Base-by-base conservation (phyloP, 2,888 invertebrate genomes). In the Drosophila villosipedis region DNA sequence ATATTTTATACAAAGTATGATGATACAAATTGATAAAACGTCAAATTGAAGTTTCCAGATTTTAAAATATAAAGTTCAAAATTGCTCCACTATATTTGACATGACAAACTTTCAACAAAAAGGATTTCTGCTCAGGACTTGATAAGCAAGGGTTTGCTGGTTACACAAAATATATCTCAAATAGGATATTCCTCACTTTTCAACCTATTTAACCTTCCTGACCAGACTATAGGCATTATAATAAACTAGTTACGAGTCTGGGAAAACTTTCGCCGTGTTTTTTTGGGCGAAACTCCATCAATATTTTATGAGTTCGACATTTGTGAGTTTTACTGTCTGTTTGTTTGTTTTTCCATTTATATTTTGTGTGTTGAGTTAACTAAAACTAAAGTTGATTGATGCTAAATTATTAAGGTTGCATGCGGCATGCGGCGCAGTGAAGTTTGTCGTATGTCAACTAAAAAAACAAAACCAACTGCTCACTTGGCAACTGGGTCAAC, bases 341-440 rank as follows among this genome's bases (percentile, higher is more conserved):
- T 35, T 41, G 58, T 72, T 69, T 77, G 71, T 69, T 64, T 73
- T 43, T 50, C 10, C 16, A 10, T 19, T 37, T 19, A 0, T 25
- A 22, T 19, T 61, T 49, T 53, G 10, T 39, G 67, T 61, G 35
- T 47, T 33, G 43, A 53, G 83, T 76, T 82, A 49, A 68, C 43
- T 25, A 50, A 47, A 71, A 62, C 39, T 65, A 50, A 72, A 84
- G 73, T 82, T 82, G 73, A 73, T 47, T 80, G 86, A 75, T 71
- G 76, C 82, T 86, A 77, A 88, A 86, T 86, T 77, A 89, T 85
- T 84, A 65, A 86, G 77, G 81, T 83, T 77, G 75, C 88, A 81
- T 80, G 80, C 59, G 70, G 65, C 73, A 50, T 57, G 43, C 33
- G 63, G 57, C 73, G 63, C 19, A 39, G 39, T 41, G 52, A 16